Conservation (phyloP, 2,888 invertebrate genomes). For the Xiphydria camelus region DNA sequence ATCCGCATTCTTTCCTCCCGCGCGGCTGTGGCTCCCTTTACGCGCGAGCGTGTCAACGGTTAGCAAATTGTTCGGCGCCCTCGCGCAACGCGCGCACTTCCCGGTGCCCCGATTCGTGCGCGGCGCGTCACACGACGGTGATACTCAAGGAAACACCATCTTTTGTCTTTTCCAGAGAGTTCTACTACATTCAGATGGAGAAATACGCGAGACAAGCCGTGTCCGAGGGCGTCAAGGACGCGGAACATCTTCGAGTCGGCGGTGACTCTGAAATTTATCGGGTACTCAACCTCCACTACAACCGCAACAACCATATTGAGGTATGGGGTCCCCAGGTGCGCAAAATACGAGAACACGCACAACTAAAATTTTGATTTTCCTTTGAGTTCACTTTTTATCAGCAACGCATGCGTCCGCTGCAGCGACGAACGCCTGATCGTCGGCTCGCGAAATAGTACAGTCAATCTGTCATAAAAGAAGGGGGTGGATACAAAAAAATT, state of each 20-base stretch:
- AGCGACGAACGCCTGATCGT: no score
- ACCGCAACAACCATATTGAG: slow-evolving; percentile 96
- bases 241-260: slow-evolving; percentile 91
- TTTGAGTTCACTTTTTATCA: no score
- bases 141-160: no score
- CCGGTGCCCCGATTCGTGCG: no score
- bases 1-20: slow-evolving; percentile 3
- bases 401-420: no score
- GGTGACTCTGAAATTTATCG: slow-evolving; percentile 97
- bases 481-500: no score
- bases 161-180: slow-evolving; percentile 78
- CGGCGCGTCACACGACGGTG: no score
- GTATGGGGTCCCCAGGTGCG: slow-evolving; percentile 75
- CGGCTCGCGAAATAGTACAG: no score
- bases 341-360: slow-evolving; percentile 58
- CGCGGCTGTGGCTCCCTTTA: background rate
- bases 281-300: slow-evolving; percentile 97
- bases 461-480: no score
- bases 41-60: no score
- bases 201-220: slow-evolving; percentile 98
- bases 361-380: slow-evolving; percentile 33
- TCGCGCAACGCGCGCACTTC: background rate
- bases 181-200: slow-evolving; percentile 99
- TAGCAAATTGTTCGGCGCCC: background rate
- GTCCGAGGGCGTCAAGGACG: slow-evolving; percentile 91